Evolutionary conservation across 2,113 vertebrate genomes (phyloP).

Genomic region (Oxyura jamaicensis): DNA sequence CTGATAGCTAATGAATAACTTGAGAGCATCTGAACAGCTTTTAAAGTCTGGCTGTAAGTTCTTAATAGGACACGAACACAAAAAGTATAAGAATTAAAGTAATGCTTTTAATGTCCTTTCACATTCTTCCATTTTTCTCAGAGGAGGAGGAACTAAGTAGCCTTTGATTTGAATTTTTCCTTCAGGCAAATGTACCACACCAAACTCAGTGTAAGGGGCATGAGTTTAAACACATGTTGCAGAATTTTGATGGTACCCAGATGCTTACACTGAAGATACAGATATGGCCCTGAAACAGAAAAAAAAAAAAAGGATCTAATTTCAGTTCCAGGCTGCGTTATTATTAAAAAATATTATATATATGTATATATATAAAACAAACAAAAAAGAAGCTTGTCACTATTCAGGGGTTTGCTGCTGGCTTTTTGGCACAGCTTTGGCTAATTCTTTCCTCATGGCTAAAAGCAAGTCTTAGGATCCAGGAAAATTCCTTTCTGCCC

Average conservation of each 20-base stretch:
- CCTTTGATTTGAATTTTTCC: background rate
- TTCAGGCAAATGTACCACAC: background rate
- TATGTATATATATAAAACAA: too few species aligned
- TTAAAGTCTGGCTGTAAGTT: background rate
- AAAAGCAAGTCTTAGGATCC: background rate
- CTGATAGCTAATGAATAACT: background rate
- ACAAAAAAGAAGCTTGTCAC: background rate
- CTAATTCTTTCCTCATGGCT: background rate
- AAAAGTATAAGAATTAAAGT: background rate
- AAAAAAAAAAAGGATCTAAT: background rate
- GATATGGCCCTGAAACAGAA: background rate
- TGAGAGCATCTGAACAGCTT: background rate
- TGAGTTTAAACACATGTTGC: rapidly evolving
- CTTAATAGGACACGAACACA: background rate
- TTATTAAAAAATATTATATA: background rate
- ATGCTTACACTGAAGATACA: background rate
- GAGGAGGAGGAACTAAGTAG: background rate
- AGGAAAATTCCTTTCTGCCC: background rate
- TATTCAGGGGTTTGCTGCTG: background rate
- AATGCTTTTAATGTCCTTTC: background rate
- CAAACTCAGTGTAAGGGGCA: rapidly evolving
- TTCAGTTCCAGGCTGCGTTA: background rate
- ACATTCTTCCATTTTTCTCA: rapidly evolving
- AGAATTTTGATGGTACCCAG: too few species aligned
- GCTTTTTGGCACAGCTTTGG: background rate